Base-by-base conservation (phyloP, 2,888 invertebrate genomes). In the Hipparchia semele region DNA sequence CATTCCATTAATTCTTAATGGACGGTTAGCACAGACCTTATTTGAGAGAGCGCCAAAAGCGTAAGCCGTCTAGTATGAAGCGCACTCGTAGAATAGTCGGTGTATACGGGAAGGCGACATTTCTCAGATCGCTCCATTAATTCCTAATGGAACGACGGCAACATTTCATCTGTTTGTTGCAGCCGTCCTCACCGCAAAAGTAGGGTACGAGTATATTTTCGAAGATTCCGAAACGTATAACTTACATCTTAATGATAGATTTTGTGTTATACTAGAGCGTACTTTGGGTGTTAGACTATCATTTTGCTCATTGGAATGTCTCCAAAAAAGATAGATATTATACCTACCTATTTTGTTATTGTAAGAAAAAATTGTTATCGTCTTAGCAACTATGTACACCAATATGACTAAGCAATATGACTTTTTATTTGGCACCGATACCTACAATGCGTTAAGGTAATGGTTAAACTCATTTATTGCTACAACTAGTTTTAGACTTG, bases 121-220 rank as follows among this genome's bases (percentile, higher is more conserved):
- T 92, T 89, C 90, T 90, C 82, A 90, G 88, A 90, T 90, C 92
- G 92, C 90, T 84, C 91, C 92, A 92, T 92, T 92, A 90, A 92
- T 92, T 92, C 91, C 87, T 92, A 92, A 92, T 92, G 92, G 91
- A 87, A 85, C 91, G 87, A 85, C 86, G 80, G 88, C 88, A 84
- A 92, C 92, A 92, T 91, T 91, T 92, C 92, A 92, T 92, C 90
- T 91, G 90, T 91, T 92, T 91, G 92, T 91, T 89, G 86, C 87
- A 89, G 90, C 90, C 90, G 90, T 80, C 85, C 83, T 84, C 79
- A 83, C 90, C 89, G 85, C 90, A 90, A 84, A 87, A 89, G 12
- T 60, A 39, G 59, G 90, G 23, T 13, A n/a, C n/a, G n/a, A n/a
- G n/a, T n/a, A 64, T 91, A 90, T 92, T 92, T 92, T 90, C 91